Conservation (phyloP, 2,797 vertebrate genomes). For the Discoglossus pictus region DNA sequence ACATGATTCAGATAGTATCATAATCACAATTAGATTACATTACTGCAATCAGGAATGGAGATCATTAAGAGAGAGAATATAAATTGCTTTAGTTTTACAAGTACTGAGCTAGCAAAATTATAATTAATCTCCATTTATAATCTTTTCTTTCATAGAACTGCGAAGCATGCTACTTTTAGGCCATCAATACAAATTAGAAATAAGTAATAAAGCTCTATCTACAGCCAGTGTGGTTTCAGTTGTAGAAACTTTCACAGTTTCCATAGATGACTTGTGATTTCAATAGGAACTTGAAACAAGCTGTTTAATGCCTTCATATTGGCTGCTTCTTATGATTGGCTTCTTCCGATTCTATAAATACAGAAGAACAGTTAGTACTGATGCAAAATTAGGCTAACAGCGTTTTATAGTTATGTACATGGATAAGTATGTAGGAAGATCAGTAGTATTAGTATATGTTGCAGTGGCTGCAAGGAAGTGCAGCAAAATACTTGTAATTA, state of each 20-base stretch:
- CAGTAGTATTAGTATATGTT: too few species aligned
- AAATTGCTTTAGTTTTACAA: conserved; percentile 99
- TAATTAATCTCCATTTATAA: conserved; percentile 99
- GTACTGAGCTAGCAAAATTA: conserved; percentile 99
- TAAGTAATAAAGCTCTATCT: conserved; percentile 86
- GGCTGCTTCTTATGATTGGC: conserved; percentile 23
- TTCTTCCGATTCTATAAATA: conserved; percentile 32
- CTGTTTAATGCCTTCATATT: conserved; percentile 44
- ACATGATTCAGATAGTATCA: conserved; percentile 99
- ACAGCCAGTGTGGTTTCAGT: conserved; percentile 67
- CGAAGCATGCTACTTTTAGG: conserved; percentile 91
- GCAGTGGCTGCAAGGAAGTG: too few species aligned
- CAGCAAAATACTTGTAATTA: too few species aligned
- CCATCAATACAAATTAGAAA: conserved; percentile 97
- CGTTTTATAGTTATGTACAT: conserved; percentile 7
- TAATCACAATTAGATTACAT: conserved; percentile 99
- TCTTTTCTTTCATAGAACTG: conserved; percentile 94
- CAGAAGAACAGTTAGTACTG: conserved; percentile 18
- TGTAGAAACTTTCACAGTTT: conserved; percentile 70
- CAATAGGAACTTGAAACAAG: conserved; percentile 25
- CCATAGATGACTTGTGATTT: conserved; percentile 56
- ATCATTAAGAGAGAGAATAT: conserved; percentile 99
- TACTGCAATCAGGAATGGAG: conserved; percentile 99
- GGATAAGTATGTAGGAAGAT: conserved; percentile 1
- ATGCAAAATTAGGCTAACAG: conserved; percentile 40